A percentile compares a stretch with the other conserved stretches of the same genome.
Evolutionary conservation across 2,113 vertebrate genomes (phyloP).

Genomic region (Myrmecophaga tridactyla): DNA sequence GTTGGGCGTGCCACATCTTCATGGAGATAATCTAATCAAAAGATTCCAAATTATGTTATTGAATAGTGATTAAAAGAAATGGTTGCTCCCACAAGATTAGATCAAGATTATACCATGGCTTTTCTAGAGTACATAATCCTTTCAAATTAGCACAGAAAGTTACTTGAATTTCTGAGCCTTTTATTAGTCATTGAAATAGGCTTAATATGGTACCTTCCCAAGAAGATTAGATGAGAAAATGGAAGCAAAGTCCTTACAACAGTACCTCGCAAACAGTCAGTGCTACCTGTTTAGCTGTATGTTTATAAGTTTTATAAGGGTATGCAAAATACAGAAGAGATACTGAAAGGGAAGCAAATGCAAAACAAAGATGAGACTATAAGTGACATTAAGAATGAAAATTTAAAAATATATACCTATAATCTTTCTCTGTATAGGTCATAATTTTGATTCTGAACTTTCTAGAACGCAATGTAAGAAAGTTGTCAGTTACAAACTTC

Average conservation of each 20-base stretch:
- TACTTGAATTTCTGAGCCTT: not conserved
- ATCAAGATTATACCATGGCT: too few species aligned
- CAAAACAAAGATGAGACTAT: not conserved
- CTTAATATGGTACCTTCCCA: not conserved
- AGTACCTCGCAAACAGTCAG: too few species aligned
- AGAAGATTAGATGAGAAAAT: not conserved
- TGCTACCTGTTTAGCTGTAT: not conserved
- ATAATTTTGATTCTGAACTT: not conserved
- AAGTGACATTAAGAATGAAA: not conserved
- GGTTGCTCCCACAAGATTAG: too few species aligned
- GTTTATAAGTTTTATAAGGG: not conserved
- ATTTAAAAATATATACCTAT: accelerated
- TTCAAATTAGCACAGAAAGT: too few species aligned
- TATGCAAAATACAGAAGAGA: not conserved
- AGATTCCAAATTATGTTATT: too few species aligned
- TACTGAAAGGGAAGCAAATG: not conserved
- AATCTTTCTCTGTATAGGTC: not conserved
- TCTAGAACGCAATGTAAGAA: not conserved
- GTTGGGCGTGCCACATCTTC: too few species aligned
- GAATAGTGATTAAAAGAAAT: too few species aligned
- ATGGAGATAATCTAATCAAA: too few species aligned
- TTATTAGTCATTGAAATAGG: accelerated
- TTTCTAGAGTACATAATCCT: too few species aligned
- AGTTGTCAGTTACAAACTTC: not conserved
- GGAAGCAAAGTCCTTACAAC: not conserved